These are phyloP conservation scores for Lanistes nyassanus DNA, from an alignment of 1,140 invertebrate species.

Conservation along the genomic window DNA sequence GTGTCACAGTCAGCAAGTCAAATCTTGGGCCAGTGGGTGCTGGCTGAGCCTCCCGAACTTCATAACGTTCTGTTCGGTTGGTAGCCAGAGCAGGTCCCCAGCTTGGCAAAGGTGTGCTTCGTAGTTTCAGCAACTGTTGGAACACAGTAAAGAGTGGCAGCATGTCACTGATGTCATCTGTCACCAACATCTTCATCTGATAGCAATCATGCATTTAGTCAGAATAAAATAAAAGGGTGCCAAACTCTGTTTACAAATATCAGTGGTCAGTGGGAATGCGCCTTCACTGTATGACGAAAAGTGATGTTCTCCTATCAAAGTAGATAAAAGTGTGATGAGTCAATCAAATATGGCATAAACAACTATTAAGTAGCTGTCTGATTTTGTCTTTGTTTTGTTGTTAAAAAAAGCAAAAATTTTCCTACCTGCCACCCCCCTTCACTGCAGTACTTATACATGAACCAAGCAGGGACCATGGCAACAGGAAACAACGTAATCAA, in stretches of 20 bases:
- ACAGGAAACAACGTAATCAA: constrained; percentile 74
- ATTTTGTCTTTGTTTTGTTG: too few species aligned
- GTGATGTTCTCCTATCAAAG: too few species aligned
- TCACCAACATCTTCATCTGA: too few species aligned
- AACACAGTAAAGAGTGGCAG: not conserved
- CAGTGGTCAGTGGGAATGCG: too few species aligned
- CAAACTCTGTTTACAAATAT: too few species aligned
- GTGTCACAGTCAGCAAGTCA: not conserved
- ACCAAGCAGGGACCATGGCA: constrained; percentile 73
- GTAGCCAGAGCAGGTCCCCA: constrained; percentile 40
- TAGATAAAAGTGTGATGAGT: too few species aligned
- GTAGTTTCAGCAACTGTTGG: constrained; percentile 37
- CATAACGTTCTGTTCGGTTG: constrained; percentile 34
- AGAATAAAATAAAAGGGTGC: not conserved
- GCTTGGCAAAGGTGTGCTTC: constrained; percentile 37
- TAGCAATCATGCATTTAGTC: too few species aligned
- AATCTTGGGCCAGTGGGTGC: constrained; percentile 1
- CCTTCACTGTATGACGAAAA: too few species aligned
- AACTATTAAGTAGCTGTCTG: too few species aligned
- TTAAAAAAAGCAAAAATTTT: constrained; percentile 11
- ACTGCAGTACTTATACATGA: constrained; percentile 56
- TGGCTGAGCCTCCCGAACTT: constrained; percentile 16
- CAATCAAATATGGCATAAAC: too few species aligned
- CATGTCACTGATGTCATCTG: not conserved
- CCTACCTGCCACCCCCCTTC: constrained; percentile 57